Conservation (phyloP, 35 echinoderm and acorn worm species). For the Heliocidaris erythrogramma region DNA sequence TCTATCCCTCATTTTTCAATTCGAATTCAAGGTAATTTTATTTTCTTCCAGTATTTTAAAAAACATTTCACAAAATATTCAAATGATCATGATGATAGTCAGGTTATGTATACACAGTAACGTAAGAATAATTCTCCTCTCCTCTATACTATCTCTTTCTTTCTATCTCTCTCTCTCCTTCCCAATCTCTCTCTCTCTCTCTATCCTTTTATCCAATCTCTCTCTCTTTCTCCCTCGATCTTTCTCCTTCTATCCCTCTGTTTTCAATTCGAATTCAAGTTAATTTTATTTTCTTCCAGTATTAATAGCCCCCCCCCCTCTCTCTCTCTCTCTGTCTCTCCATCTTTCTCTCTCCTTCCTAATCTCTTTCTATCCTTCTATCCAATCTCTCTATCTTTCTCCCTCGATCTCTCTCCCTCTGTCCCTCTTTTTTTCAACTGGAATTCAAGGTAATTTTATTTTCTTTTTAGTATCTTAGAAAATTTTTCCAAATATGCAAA, state of each 20-base stretch:
- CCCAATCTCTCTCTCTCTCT: background rate
- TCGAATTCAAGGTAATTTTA: too few species aligned
- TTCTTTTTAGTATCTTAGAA: too few species aligned
- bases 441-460: too few species aligned
- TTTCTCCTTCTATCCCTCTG: too few species aligned
- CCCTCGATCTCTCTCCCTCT: background rate
- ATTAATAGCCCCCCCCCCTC: background rate
- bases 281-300: background rate
- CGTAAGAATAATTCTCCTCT: too few species aligned
- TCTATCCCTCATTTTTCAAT: too few species aligned
- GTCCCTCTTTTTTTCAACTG: background rate
- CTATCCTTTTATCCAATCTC: background rate
- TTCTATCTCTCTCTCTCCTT: background rate
- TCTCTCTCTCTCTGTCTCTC: background rate
- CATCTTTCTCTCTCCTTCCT: background rate
- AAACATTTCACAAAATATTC: too few species aligned
- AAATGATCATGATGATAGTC: too few species aligned
- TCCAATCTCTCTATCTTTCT: background rate
- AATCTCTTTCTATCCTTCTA: background rate
- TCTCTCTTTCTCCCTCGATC: too few species aligned
- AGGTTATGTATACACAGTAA: too few species aligned
- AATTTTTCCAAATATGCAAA: too few species aligned
- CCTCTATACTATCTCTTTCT: background rate
- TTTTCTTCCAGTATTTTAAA: too few species aligned
- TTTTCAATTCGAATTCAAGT: background rate